Base-by-base conservation (phyloP, 2,888 invertebrate genomes). In the Agriopis marginaria region DNA sequence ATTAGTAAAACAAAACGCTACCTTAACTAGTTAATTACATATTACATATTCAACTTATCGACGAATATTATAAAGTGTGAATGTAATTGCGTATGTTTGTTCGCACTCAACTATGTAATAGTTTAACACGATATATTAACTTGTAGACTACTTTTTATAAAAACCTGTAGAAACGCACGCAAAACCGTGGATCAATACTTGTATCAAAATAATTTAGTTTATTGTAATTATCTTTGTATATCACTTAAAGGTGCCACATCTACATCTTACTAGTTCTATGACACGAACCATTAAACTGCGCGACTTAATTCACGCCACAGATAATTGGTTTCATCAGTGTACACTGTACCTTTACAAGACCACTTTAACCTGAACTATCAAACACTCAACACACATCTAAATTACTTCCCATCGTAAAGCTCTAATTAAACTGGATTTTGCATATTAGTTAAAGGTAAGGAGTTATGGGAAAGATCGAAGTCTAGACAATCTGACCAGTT, bases 281-380 rank as follows among this genome's bases (percentile, higher is more conserved):
- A 42, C 75, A 65, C 76, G 74, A 81, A 79, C 82, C 82, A 85
- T 83, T 82, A 82, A 82, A 80, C 79, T 77, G 77, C 72, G 84
- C 83, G 86, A 87, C 86, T 87, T 87, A 88, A 87, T 87, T 89
- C 86, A 85, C 86, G 85, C 89, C 82, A 84, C 82, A 82, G 84
- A 85, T 90, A 90, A 91, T 90, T 91, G 86, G 86, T 88, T 88
- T 85, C 89, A 89, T 88, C 87, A 86, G 82, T 32, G 32, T 84
- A 84, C 87, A 86, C 82, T 82, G 86, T 84, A 83, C 82, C 66
- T 51, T 64, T 50, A 54, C 59, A 40, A 44, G 32, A 58, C 77
- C 75, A 75, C 61, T 68, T 53, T 75, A 75, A 47, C 40, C 32
- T 64, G 75, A 72, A 32, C 75, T 66, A 56, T 61, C 56, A 58